Base-by-base conservation (phyloP, 37 sponge, comb jelly and placozoan species). In the Tethya wilhelma region DNA sequence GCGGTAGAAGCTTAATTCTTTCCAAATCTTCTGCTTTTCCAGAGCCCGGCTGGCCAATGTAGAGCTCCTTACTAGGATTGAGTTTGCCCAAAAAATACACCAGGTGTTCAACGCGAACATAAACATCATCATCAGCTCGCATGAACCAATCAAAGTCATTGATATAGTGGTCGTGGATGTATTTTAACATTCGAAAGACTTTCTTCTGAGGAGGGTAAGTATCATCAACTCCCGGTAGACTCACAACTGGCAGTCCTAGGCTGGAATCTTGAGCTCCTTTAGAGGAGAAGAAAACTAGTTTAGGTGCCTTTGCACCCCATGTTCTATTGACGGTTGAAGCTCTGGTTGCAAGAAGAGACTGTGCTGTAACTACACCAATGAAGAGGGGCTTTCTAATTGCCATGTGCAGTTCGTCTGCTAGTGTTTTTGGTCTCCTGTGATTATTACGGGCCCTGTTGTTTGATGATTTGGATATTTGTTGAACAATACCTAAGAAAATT, bases 111-210 rank as follows among this genome's bases (percentile, higher is more conserved):
- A 85, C 64, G 31, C 92, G 30, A 39, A 95, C 75, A 44, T 91
- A 95, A 19, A 82, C 68, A 64, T 91, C 86, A 67, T 88, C 89
- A 45, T 85, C 86, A 12, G 86, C 74, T 38, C 83, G 36, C 86
- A 95, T 80, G 57, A 91, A 95, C 95, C 95, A 95, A 70, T 95
- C 84, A 60, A 64, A 95, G 67, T 78, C 62, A 63, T 91, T 72
- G 11, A 85, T 81, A 75, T 79, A 73, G 45, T 85, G 37, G 67
- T 81, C 89, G 42, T 91, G 65, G 84, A 95, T 91, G 79, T 91
- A 84, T 38, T 85, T 71, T 1, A 95, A 67, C 84, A 95, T 84
- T 12, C 77, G 64, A 56, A 69, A 90, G 2, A 87, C 81, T 4
- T 56, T 68, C 39, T 69, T 67, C 39, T 38, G 69, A 38, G 94